Evolutionary conservation across 1,140 invertebrate genomes (phyloP).

Genomic region (Rhagoletis zephyria): DNA sequence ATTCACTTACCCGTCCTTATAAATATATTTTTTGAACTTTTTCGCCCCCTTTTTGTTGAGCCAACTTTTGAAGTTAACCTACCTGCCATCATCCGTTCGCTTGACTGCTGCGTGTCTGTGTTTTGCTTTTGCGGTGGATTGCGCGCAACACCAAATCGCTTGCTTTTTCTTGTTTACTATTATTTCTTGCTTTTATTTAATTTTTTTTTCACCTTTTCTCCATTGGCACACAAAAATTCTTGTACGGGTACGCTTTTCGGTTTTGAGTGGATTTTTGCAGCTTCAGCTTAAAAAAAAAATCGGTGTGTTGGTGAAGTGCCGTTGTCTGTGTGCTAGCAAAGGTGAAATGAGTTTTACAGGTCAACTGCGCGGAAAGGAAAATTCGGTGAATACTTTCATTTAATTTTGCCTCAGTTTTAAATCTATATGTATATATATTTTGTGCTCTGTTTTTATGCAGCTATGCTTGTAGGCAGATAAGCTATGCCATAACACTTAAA

Average conservation of each 20-base stretch:
- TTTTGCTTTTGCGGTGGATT: constrained; percentile 2
- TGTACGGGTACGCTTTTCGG: constrained; percentile 17
- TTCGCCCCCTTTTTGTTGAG: not conserved
- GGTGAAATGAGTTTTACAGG: constrained; percentile 47
- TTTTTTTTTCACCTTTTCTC: constrained; percentile 29
- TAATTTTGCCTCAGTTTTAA: not conserved
- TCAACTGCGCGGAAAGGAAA: constrained; percentile 47
- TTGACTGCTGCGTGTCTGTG: not conserved
- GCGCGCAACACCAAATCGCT: not conserved
- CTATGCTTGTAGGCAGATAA: not conserved
- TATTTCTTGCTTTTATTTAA: not conserved
- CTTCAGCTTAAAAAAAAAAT: not conserved
- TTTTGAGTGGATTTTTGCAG: constrained; percentile 33
- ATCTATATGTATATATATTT: not conserved
- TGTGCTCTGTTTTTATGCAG: not conserved
- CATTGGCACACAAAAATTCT: constrained; percentile 13
- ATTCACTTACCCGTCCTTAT: not conserved
- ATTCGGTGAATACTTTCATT: not conserved
- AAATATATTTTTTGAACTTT: not conserved
- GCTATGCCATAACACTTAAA: constrained; percentile 19
- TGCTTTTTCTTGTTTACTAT: not conserved
- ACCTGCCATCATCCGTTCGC: not conserved
- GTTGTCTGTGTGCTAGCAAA: constrained; percentile 8
- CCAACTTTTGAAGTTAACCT: not conserved
- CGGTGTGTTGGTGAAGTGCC: not conserved